Percentiles rank a stretch among this genome's conserved stretches.
Evolutionary conservation across 2,888 invertebrate genomes (phyloP).

Genomic region (Nomada fucata): DNA sequence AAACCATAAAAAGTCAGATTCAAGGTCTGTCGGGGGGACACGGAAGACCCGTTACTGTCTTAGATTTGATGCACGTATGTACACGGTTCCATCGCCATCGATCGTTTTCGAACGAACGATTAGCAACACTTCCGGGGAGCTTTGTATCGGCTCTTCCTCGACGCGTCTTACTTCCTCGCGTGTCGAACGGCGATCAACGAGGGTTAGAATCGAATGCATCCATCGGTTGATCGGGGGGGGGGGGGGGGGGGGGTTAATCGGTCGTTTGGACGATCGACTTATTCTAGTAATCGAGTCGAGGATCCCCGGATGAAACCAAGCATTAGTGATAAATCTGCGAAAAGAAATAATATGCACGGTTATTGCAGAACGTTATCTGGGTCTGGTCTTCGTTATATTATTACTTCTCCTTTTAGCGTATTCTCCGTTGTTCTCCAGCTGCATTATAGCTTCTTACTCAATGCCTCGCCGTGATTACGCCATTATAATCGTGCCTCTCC

Average conservation of each 20-base stretch:
- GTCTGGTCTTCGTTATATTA: constrained; percentile 38
- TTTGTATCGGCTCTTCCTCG: too few relatives aligned
- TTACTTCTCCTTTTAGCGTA: constrained; percentile 50
- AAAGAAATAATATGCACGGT: constrained; percentile 4
- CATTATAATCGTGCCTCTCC: constrained; percentile 63
- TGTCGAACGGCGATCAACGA: neutral
- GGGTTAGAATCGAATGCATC: neutral
- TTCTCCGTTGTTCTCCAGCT: constrained; percentile 19
- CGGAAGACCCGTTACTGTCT: constrained; percentile 50
- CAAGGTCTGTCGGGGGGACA: constrained; percentile 48
- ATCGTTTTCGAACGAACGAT: too few relatives aligned
- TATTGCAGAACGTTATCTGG: constrained; percentile 45
- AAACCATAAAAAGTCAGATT: constrained; percentile 49
- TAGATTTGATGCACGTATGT: constrained; percentile 5
- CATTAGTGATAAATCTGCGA: constrained; percentile 30
- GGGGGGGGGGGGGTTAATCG: constrained; percentile 6
- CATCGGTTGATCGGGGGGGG: constrained; percentile 8
- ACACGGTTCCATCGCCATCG: neutral
- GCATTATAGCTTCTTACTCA: constrained; percentile 61
- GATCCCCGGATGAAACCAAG: constrained; percentile 10
- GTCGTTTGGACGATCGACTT: constrained; percentile 7
- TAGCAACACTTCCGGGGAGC: too few relatives aligned
- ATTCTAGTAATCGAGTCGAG: neutral
- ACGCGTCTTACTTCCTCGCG: too few relatives aligned
- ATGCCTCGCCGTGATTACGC: constrained; percentile 62